Base-by-base conservation (phyloP, 2,113 vertebrate species). In the Eptatretus burgeri region DNA sequence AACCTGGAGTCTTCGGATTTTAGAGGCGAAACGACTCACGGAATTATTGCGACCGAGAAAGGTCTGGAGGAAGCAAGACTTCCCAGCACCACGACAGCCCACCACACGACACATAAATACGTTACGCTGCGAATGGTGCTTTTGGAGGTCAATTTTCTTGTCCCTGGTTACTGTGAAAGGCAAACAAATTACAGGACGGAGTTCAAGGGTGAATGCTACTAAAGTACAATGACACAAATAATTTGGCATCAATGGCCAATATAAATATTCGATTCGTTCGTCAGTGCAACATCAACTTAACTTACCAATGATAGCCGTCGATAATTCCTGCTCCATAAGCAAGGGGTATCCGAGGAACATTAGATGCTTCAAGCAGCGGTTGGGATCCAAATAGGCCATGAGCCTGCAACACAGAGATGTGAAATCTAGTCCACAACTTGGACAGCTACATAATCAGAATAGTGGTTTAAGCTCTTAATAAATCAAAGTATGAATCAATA, bases 81-180 rank as follows among this genome's bases (percentile, higher is more conserved):
- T 98, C 56, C 91, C 91, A 66, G 81, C 83, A 69, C 73, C 78
- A 50, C 74, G 78, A 64, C 79, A 77, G 5, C 91, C 91, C 68
- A 95, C 71, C 49, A 98, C 78, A 16, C 93, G 93, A 71, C 91
- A 98, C 69, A 79, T 75, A 73, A 98, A 98, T 27, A 98, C 91
- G 19, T 82, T 95, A 67, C 91, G 81, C 73, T 98, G 89, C 20
- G 91, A 95, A 67, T 98, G 91, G 65, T 84, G 88, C 76, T 98
- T 98, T 75, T 98, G 91, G 51, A 98, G 81, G 68, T 98, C 91
- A 65, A 98, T 89, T 69, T 87, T 82, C 71, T 98, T 98, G 74
- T 86, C 86, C 70, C 88, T 83, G 5, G 88, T 98, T 68, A 98
- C 91, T 98, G 70, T 65, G 67, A 12, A 60, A 60, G 56, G 56